Conservation (phyloP, 2,797 vertebrate genomes). For the Hydrophis major region DNA sequence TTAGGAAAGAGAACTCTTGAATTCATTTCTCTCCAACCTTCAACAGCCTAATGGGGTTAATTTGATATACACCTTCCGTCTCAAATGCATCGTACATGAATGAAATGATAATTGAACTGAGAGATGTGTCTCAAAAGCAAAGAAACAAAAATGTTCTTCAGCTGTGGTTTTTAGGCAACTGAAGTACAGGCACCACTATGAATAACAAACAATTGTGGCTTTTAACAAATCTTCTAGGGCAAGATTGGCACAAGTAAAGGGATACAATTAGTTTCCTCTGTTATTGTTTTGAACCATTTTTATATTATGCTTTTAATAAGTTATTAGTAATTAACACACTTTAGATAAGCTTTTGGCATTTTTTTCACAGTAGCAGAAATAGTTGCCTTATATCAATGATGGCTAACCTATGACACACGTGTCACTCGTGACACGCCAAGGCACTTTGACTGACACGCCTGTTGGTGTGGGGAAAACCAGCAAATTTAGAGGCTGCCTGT, state of each 20-base stretch:
- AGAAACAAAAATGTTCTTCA: constrained; percentile 37
- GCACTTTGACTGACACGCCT: too few relatives aligned
- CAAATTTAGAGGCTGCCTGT: too few relatives aligned
- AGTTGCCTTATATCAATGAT: not conserved
- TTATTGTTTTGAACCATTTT: not conserved
- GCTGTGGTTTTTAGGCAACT: constrained; percentile 1
- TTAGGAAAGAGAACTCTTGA: constrained; percentile 28
- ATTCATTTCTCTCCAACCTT: not conserved
- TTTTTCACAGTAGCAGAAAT: not conserved
- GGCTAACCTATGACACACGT: too few relatives aligned
- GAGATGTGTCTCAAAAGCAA: constrained; percentile 45
- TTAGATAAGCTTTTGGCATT: not conserved
- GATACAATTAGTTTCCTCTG: not conserved
- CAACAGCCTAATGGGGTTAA: constrained; percentile 5
- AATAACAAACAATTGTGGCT: constrained; percentile 1
- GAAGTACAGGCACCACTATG: not conserved
- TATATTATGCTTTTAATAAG: not conserved
- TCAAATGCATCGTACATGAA: constrained; percentile 37
- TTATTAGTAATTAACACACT: not conserved
- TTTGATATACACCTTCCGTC: constrained; percentile 27
- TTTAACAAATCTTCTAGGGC: not conserved
- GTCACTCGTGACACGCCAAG: too few relatives aligned
- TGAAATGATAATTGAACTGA: constrained; percentile 49
- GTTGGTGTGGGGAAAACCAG: too few relatives aligned
- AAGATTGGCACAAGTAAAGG: not conserved